Conservation (phyloP, 2,797 vertebrate genomes). For the Thalassophryne amazonica region DNA sequence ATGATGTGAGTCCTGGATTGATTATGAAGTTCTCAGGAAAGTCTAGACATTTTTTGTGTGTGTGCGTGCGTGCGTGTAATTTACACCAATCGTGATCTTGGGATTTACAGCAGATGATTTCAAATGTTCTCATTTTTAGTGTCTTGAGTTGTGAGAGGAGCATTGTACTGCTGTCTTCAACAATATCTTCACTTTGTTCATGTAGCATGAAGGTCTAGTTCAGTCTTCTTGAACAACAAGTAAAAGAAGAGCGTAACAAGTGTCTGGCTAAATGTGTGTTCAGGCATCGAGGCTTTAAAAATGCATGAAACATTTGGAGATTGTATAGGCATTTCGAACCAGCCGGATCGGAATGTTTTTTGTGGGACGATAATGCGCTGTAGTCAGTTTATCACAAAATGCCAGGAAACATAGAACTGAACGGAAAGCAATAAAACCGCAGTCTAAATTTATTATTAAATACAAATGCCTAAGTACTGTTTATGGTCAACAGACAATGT, state of each 20-base stretch:
- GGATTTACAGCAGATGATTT: slow-evolving; percentile 1
- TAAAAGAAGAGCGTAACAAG: neutral
- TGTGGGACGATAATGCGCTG: slow-evolving; percentile 58
- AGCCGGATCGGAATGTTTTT: no score
- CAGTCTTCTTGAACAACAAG: neutral
- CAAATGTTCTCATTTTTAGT: slow-evolving; percentile 4
- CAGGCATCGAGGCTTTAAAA: slow-evolving; percentile 3
- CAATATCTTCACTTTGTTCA: neutral
- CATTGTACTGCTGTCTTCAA: neutral
- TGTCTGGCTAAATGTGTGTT: neutral
- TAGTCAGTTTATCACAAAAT: slow-evolving; percentile 42
- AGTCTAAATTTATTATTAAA: slow-evolving; percentile 41
- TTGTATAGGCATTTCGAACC: no score
- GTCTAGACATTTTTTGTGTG: slow-evolving; percentile 37
- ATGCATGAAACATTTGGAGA: neutral
- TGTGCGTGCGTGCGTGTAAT: slow-evolving; percentile 28
- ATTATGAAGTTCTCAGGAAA: slow-evolving; percentile 73
- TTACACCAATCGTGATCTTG: slow-evolving; percentile 38
- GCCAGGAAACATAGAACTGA: slow-evolving; percentile 50
- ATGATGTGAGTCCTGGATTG: slow-evolving; percentile 56
- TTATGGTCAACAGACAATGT: slow-evolving; percentile 56
- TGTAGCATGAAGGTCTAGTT: neutral
- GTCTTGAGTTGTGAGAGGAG: slow-evolving; percentile 6
- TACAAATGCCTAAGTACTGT: slow-evolving; percentile 57
- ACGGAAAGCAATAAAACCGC: slow-evolving; percentile 71